phyloP scores from a whole-genome alignment of 2,113 vertebrate genomes.

The Crotophaga sulcirostris region DNA sequence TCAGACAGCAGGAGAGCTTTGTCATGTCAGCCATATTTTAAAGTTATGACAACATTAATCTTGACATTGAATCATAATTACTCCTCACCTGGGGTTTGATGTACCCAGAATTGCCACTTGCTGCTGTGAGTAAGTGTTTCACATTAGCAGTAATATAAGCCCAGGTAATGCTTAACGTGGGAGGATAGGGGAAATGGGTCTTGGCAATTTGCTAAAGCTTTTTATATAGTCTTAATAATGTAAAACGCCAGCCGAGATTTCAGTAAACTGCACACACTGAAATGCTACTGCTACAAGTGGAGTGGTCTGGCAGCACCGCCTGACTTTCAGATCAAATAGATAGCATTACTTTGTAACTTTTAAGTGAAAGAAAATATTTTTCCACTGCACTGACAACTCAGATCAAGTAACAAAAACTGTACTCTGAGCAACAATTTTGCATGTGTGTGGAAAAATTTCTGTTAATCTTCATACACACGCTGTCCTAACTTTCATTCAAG shows the following conservation, averaged over 20 bases:
- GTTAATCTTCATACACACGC: background rate
- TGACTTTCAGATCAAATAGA: constrained; percentile 13
- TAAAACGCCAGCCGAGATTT: constrained; percentile 47
- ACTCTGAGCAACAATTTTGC: background rate
- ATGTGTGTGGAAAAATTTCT: background rate
- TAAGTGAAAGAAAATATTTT: background rate
- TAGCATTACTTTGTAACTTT: background rate
- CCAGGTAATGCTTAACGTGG: constrained; percentile 15
- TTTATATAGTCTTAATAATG: constrained; percentile 24
- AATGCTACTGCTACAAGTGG: background rate
- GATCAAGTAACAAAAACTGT: background rate
- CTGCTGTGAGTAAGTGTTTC: constrained; percentile 49
- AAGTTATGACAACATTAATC: constrained; percentile 57
- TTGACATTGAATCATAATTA: constrained; percentile 60
- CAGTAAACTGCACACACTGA: background rate
- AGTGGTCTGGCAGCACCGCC: background rate
- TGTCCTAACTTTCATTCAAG: background rate
- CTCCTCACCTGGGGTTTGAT: constrained; percentile 43
- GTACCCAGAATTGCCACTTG: constrained; percentile 26
- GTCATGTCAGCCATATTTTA: constrained; percentile 26
- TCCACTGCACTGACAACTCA: background rate
- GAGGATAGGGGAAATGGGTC: background rate
- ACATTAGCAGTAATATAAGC: constrained; percentile 44
- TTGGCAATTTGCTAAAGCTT: constrained; percentile 23
- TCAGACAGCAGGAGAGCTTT: constrained; percentile 9